Conservation (phyloP, 2,797 vertebrate genomes). For the Acipenser oxyrinchus region DNA sequence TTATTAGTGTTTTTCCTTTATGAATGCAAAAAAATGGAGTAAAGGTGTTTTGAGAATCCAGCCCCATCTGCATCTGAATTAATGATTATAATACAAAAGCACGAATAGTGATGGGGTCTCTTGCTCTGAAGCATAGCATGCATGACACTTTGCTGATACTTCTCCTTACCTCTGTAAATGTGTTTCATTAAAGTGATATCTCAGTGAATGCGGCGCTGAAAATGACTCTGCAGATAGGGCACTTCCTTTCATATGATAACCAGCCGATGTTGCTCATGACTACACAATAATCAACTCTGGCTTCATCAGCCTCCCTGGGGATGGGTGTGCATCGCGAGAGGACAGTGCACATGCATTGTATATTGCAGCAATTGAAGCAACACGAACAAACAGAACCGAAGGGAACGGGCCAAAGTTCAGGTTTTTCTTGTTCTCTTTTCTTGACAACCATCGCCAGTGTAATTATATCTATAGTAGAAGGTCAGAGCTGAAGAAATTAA, state of each 20-base stretch:
- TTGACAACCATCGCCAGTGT: not conserved
- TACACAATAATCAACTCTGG: conserved; percentile 11
- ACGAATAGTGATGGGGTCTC: not conserved
- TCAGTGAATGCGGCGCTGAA: not conserved
- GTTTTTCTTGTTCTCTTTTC: not conserved
- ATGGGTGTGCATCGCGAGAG: not conserved
- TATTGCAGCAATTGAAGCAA: conserved; percentile 1
- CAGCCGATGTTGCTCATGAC: not conserved
- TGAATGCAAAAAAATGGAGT: too few relatives aligned
- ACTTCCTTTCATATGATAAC: conserved; percentile 11
- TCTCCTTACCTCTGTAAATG: conserved; percentile 8
- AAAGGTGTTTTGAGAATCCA: too few relatives aligned
- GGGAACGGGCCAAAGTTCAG: conserved; percentile 3
- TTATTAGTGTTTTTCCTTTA: too few relatives aligned
- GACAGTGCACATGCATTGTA: not conserved
- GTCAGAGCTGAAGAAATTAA: too few relatives aligned
- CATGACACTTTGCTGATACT: not conserved
- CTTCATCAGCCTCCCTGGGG: conserved; percentile 3
- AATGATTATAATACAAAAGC: not conserved
- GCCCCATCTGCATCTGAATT: not conserved
- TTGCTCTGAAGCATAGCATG: not conserved
- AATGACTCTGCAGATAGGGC: conserved; percentile 12
- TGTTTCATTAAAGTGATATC: conserved; percentile 17
- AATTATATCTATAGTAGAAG: too few relatives aligned
- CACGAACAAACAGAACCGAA: conserved; percentile 2